Evolutionary conservation across 1,140 invertebrate genomes (phyloP).

Genomic region (Chelonus insularis): DNA sequence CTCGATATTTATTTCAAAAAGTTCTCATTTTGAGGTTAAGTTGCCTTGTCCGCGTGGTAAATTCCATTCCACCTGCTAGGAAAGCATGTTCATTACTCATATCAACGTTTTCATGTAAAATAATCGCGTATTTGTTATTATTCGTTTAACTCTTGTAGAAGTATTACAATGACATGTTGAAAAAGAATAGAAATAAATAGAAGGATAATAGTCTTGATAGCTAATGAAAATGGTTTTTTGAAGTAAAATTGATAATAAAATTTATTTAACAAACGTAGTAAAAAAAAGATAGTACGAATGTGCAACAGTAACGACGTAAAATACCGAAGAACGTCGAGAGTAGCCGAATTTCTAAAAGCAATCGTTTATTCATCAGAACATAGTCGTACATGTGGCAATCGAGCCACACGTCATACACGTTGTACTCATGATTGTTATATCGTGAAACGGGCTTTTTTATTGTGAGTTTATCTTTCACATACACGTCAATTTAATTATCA

Average conservation of each 20-base stretch:
- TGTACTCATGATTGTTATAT: slow-evolving; percentile 21
- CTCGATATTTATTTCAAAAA: neutral
- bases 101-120: too few relatives aligned
- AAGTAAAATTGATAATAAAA: too few relatives aligned
- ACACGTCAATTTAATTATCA: neutral
- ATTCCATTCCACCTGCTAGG: neutral
- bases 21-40: neutral
- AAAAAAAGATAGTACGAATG: neutral
- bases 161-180: too few relatives aligned
- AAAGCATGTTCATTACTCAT: neutral
- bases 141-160: too few relatives aligned
- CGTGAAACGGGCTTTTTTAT: slow-evolving; percentile 7
- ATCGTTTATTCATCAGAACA: slow-evolving; percentile 31
- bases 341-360: slow-evolving; percentile 34
- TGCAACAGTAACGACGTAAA: slow-evolving; percentile 18
- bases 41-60: neutral
- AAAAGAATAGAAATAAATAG: too few relatives aligned
- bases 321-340: slow-evolving; percentile 35
- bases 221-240: too few relatives aligned
- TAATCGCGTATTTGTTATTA: too few relatives aligned
- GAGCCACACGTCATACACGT: slow-evolving; percentile 49
- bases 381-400: slow-evolving; percentile 57
- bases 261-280: too few relatives aligned
- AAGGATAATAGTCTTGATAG: too few relatives aligned
- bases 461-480: slow-evolving; percentile 2